Evolutionary conservation across 2,888 invertebrate species (phyloP).

Genomic region (Rapana venosa): DNA sequence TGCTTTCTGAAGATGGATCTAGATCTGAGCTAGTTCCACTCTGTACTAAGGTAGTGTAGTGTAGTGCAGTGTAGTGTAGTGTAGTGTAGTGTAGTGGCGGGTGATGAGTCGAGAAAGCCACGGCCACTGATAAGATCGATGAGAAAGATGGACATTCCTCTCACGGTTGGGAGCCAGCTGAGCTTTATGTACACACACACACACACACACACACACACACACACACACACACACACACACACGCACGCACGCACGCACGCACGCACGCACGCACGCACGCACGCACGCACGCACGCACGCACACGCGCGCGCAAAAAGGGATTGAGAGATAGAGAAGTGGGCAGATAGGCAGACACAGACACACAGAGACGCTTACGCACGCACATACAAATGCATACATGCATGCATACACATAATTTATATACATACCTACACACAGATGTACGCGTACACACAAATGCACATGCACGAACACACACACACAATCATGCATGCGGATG

Average conservation of each 20-base stretch:
- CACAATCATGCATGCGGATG: too few relatives aligned
- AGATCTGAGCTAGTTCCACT: too few relatives aligned
- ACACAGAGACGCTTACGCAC: neutral
- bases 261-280: neutral
- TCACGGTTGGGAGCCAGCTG: neutral
- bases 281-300: neutral
- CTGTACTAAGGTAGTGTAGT: too few relatives aligned
- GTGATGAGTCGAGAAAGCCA: neutral
- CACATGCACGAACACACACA: too few relatives aligned
- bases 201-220: neutral
- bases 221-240: neutral
- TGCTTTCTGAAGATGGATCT: too few relatives aligned
- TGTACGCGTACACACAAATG: too few relatives aligned
- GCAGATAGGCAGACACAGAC: neutral
- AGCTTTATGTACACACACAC: neutral
- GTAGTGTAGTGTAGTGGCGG: too few relatives aligned
- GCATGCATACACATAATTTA: too few relatives aligned
- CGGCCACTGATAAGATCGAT: neutral
- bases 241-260: neutral
- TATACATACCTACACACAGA: too few relatives aligned
- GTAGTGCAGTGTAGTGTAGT: too few relatives aligned
- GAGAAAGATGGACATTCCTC: neutral
- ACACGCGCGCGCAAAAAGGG: neutral
- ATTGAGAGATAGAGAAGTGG: neutral
- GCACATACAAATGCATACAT: neutral